Evolutionary conservation across 2,797 vertebrate genomes (phyloP), one percentile per base, ranked within the genome.

Genomic region (Trachurus trachurus): DNA sequence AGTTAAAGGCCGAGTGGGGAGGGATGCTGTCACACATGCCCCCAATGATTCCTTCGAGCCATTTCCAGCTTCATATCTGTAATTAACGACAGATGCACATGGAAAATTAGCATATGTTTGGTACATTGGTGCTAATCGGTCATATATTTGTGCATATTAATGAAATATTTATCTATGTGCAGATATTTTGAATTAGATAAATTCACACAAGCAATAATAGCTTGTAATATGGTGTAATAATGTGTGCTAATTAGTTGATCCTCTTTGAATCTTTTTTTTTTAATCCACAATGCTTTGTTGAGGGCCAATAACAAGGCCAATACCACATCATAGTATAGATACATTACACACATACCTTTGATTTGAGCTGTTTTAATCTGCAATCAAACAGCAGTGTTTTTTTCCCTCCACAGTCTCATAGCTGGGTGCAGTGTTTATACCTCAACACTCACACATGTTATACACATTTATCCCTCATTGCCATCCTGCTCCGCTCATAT

Each of bases 61-160:
- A 93, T 95, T 90, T 87, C 86, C 86, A 67, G 90, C 92, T 94
- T 93, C 92, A 92, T 91, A 93, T 92, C 88, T 94, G 92, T 95
- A 94, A 95, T 95, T 95, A 95, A 94, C 78, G 71, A 93, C 95
- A 95, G 93, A 95, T 94, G 94, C 93, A 94, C 87, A 86, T 86
- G 81, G 87, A 84, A 91, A 93, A 95, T 95, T 94, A 90, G 93
- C 94, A 95, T 95, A 94, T 94, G 94, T 92, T 94, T 94, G 89
- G 86, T 93, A 94, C 87, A 90, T 94, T 90, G 89, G 82, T 88
- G 90, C 87, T 93, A 94, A 94, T 91, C 90, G 83, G 89, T 90
- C 90, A 93, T 92, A 93, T 89, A 93, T 93, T 90, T 92, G 79
- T 89, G 91, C 87, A 93, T 93, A 91, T 88, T 89, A 89, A 91